Conservation (phyloP, 2,888 invertebrate species). For the Bombyx huttoni region DNA sequence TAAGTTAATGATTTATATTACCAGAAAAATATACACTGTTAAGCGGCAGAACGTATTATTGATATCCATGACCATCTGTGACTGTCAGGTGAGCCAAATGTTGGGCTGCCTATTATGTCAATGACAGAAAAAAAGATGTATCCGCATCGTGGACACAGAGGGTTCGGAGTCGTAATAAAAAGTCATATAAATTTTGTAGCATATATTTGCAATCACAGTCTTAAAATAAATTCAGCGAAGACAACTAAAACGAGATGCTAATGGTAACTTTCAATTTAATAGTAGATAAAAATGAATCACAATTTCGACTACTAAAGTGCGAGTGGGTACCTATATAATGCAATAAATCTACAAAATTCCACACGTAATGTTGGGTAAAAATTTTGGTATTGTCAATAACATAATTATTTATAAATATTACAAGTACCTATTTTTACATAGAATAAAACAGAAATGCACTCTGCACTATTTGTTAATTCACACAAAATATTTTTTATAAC, state of each 20-base stretch:
- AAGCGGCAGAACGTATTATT: too few species aligned
- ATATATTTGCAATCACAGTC: conserved; percentile 67
- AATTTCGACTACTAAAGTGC: conserved; percentile 36
- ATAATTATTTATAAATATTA: conserved; percentile 5
- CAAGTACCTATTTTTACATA: conserved; percentile 11
- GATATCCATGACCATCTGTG: too few species aligned
- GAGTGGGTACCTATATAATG: neutral
- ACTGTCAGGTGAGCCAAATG: too few species aligned
- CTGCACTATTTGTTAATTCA: conserved; percentile 43
- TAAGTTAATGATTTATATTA: too few species aligned
- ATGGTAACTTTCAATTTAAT: conserved; percentile 59
- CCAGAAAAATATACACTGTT: too few species aligned
- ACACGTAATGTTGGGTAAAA: conserved; percentile 5
- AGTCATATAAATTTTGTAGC: conserved; percentile 41
- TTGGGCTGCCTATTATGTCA: too few species aligned
- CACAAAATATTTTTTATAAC: conserved; percentile 46
- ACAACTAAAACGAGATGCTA: conserved; percentile 47
- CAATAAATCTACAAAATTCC: conserved; percentile 5
- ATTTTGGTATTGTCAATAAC: conserved; percentile 7
- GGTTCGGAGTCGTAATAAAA: conserved; percentile 5
- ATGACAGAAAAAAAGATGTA: too few species aligned
- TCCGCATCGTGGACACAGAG: too few species aligned
- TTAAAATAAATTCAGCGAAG: conserved; percentile 55
- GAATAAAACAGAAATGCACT: conserved; percentile 40
- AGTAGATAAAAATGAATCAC: conserved; percentile 36